Conservation (phyloP, 2,888 invertebrate genomes). For the Melinopterus prodromus region DNA sequence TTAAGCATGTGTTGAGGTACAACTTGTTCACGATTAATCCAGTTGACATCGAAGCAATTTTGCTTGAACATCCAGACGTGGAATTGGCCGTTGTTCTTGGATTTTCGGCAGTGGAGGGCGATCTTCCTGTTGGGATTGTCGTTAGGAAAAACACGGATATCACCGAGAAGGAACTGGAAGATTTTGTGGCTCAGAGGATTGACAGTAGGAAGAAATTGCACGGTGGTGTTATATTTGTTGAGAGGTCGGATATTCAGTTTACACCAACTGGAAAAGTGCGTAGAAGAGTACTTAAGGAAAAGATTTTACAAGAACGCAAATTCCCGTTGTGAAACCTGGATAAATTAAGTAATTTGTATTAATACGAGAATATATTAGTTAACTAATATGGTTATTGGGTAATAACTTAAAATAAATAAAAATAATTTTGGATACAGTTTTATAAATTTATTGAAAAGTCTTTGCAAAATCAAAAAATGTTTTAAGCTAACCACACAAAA, state of each 20-base stretch:
- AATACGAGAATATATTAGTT: too few species aligned
- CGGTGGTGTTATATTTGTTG: constrained; percentile 54
- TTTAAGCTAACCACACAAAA: too few species aligned
- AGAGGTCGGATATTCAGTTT: constrained; percentile 45
- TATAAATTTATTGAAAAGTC: too few species aligned
- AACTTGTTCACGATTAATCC: constrained; percentile 43
- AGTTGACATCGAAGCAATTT: constrained; percentile 42
- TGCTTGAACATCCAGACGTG: constrained; percentile 43
- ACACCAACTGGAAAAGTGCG: constrained; percentile 55
- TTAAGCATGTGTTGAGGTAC: constrained; percentile 60
- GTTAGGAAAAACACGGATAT: constrained; percentile 34
- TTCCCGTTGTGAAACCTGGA: background rate
- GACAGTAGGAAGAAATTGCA: constrained; percentile 52
- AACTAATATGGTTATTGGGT: too few species aligned
- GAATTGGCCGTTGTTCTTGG: constrained; percentile 44
- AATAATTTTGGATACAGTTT: too few species aligned
- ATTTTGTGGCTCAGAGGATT: constrained; percentile 49
- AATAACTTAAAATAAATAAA: too few species aligned
- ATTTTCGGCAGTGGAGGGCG: constrained; percentile 44
- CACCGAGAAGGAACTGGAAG: constrained; percentile 47
- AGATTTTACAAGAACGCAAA: constrained; percentile 7
- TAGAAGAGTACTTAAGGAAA: constrained; percentile 23
- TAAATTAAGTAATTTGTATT: too few species aligned
- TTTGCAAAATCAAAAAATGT: too few species aligned
- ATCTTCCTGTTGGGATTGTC: constrained; percentile 43